Conservation (phyloP, 2,113 vertebrate genomes). For the Mola mola region DNA sequence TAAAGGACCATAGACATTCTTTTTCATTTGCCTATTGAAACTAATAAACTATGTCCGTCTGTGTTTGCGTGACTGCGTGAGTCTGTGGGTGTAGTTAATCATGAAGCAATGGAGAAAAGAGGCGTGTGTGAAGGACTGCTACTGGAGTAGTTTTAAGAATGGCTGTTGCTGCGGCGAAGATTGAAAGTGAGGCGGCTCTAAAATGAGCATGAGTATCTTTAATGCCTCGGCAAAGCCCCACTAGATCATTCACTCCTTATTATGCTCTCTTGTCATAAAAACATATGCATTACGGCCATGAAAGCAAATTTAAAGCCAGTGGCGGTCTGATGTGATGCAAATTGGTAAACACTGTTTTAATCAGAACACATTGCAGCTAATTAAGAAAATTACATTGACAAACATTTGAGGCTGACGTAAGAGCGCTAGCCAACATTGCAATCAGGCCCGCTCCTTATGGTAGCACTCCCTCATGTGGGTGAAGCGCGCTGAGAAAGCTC, state of each 20-base stretch:
- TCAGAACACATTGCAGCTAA: slow-evolving; percentile 70
- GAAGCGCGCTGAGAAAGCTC: slow-evolving; percentile 30
- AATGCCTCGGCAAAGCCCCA: slow-evolving; percentile 49
- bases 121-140: slow-evolving; percentile 63
- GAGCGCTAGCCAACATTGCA: slow-evolving; percentile 56
- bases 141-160: slow-evolving; percentile 55
- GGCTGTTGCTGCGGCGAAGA: slow-evolving; percentile 44
- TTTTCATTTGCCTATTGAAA: slow-evolving; percentile 78
- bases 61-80: slow-evolving; percentile 18
- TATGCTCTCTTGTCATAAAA: slow-evolving; percentile 46
- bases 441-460: slow-evolving; percentile 62
- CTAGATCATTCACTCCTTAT: slow-evolving; percentile 52
- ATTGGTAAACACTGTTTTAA: slow-evolving; percentile 76
- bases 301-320: slow-evolving; percentile 57
- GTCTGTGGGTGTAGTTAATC: slow-evolving; percentile 56
- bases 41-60: slow-evolving; percentile 70
- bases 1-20: slow-evolving; percentile 80
- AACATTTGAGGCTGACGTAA: slow-evolving; percentile 59
- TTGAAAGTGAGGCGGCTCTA: slow-evolving; percentile 38
- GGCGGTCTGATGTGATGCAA: slow-evolving; percentile 65
- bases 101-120: slow-evolving; percentile 57
- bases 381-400: slow-evolving; percentile 76
- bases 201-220: slow-evolving; percentile 40
- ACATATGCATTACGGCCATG: slow-evolving; percentile 52
- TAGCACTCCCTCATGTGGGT: slow-evolving; percentile 58